Percentiles rank a stretch among this genome's conserved stretches.
Evolutionary conservation across 64 coral and sea anemone species (phyloP).

Genomic region (Cladopsammia gracilis): DNA sequence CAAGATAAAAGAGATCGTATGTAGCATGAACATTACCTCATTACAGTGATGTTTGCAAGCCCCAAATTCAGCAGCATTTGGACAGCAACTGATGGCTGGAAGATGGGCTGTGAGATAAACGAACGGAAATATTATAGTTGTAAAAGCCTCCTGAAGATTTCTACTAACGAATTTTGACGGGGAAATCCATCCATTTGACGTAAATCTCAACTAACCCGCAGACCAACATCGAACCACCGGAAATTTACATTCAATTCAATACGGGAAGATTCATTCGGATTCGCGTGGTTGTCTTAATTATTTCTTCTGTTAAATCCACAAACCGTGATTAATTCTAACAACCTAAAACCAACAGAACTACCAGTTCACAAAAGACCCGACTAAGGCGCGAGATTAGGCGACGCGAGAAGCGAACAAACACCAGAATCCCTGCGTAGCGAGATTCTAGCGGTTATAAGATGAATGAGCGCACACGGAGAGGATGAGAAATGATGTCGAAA

Average conservation of each 20-base stretch:
- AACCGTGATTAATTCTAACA: slow-evolving; percentile 99
- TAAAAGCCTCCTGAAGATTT: slow-evolving; percentile 9
- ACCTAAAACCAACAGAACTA: slow-evolving; percentile 86
- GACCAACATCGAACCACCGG: slow-evolving; percentile 81
- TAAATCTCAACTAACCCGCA: slow-evolving; percentile 50
- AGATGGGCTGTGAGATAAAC: slow-evolving; percentile 86
- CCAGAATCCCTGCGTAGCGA: slow-evolving; percentile 19
- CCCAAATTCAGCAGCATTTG: slow-evolving; percentile 71
- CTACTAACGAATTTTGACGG: slow-evolving; percentile 29
- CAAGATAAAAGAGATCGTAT: slow-evolving; percentile 85
- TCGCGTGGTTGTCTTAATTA: slow-evolving; percentile 97
- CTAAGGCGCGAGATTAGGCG: slow-evolving; percentile 20
- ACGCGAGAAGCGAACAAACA: not conserved
- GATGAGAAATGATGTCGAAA: slow-evolving; percentile 6
- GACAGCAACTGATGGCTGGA: slow-evolving; percentile 87
- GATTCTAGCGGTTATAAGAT: slow-evolving; percentile 16
- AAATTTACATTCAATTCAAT: slow-evolving; percentile 99
- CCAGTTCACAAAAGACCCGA: slow-evolving; percentile 32
- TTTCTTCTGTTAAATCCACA: slow-evolving; percentile 99
- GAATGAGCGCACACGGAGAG: slow-evolving; percentile 29
- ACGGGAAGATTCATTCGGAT: slow-evolving; percentile 79
- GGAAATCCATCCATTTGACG: slow-evolving; percentile 30
- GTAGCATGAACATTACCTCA: slow-evolving; percentile 80
- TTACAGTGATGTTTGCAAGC: slow-evolving; percentile 85
- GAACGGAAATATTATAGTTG: not conserved